These are phyloP conservation scores for Sycobia sp. DNA, from an alignment of 1,140 invertebrate genomes.

Conservation along the genomic window DNA sequence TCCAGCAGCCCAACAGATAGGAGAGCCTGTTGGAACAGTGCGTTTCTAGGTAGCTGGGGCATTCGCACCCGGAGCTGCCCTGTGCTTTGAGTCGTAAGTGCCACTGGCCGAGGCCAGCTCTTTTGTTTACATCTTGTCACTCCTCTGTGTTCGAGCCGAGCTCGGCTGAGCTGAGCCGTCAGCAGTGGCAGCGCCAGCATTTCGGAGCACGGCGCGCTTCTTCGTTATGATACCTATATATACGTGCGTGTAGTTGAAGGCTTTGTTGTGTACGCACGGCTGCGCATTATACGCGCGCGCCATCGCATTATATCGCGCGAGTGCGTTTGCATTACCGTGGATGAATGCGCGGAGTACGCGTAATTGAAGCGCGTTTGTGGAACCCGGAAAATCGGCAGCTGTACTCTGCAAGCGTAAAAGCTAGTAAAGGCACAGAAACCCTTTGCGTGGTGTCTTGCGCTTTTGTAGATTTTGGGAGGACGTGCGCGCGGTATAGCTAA, in stretches of 20 bases:
- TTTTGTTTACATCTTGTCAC: slow-evolving; percentile 61
- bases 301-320: neutral
- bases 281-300: neutral
- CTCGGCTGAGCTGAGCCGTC: too few species aligned
- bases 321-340: too few species aligned
- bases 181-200: neutral
- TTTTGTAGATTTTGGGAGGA: too few species aligned
- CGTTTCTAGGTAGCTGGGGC: slow-evolving; percentile 9
- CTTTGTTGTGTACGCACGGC: slow-evolving; percentile 7
- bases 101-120: slow-evolving; percentile 43
- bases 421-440: neutral
- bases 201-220: neutral
- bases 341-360: too few species aligned
- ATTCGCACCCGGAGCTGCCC: neutral
- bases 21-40: slow-evolving; percentile 1
- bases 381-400: too few species aligned
- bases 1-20: neutral
- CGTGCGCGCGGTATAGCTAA: slow-evolving; percentile 36
- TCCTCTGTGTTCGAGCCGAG: slow-evolving; percentile 36
- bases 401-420: neutral
- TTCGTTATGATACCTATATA: neutral
- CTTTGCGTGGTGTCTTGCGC: neutral
- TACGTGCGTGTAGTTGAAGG: neutral
- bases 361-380: too few species aligned
- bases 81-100: too few species aligned